Evolutionary conservation across 2,888 invertebrate genomes (phyloP).

Genomic region (Apoderus coryli): DNA sequence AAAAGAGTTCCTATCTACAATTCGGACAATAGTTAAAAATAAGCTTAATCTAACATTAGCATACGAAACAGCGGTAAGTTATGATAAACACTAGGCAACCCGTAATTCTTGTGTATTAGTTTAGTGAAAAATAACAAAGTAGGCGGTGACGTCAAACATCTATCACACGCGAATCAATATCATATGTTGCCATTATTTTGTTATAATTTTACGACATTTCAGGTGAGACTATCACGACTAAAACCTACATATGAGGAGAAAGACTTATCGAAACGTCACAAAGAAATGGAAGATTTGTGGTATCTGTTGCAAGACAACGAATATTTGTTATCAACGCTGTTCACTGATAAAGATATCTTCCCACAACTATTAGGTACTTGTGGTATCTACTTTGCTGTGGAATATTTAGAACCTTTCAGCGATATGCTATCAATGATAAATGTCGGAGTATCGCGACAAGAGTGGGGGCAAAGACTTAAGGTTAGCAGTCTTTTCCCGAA

Average conservation of each 20-base stretch:
- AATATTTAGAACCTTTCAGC: slow-evolving; percentile 43
- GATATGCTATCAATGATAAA: slow-evolving; percentile 38
- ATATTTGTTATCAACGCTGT: slow-evolving; percentile 44
- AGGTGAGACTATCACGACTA: slow-evolving; percentile 33
- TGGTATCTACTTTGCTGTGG: slow-evolving; percentile 49
- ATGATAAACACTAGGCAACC: too few relatives aligned
- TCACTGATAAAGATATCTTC: slow-evolving; percentile 44
- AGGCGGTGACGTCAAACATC: too few relatives aligned
- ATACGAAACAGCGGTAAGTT: slow-evolving; percentile 30
- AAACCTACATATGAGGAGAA: slow-evolving; percentile 33
- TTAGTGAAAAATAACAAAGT: too few relatives aligned
- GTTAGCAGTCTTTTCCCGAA: too few relatives aligned
- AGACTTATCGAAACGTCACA: slow-evolving; percentile 28
- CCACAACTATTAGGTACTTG: slow-evolving; percentile 46
- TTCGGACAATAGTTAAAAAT: slow-evolving; percentile 36
- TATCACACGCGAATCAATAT: too few relatives aligned
- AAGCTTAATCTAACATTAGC: slow-evolving; percentile 41
- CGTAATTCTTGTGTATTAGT: too few relatives aligned
- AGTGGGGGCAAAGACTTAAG: slow-evolving; percentile 42
- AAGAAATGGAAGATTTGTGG: slow-evolving; percentile 49
- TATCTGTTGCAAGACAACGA: slow-evolving; percentile 49
- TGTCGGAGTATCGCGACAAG: slow-evolving; percentile 37
- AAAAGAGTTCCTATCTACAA: slow-evolving; percentile 37
- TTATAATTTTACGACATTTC: too few relatives aligned
- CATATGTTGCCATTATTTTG: too few relatives aligned